These are phyloP conservation scores for Ictalurus punctatus DNA, from an alignment of 2,113 vertebrate genomes.

Conservation along the genomic window DNA sequence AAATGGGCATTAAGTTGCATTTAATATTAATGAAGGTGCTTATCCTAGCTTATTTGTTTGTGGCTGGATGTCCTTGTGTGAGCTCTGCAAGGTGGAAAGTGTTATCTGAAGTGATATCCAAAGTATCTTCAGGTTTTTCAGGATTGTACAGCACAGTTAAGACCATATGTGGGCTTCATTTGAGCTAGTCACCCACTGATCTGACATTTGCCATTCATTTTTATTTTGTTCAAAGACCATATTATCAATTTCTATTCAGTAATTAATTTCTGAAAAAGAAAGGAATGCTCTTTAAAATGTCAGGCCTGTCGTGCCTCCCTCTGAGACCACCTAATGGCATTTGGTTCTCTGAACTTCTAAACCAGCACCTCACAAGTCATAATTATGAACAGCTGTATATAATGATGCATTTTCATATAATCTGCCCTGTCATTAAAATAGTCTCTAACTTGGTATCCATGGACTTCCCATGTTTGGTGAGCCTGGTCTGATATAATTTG, in stretches of 20 bases:
- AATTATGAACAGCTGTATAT: conserved; percentile 6
- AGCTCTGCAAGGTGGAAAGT: background rate
- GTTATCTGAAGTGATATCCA: background rate
- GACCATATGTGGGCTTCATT: background rate
- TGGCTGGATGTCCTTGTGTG: background rate
- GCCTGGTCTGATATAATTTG: background rate
- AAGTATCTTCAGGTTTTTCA: background rate
- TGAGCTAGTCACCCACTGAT: background rate
- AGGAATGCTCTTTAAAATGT: conserved; percentile 18
- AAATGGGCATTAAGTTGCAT: background rate
- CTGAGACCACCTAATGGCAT: background rate
- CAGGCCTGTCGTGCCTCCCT: background rate
- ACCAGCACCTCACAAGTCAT: background rate
- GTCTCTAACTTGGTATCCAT: background rate
- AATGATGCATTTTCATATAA: background rate
- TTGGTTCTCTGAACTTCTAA: background rate
- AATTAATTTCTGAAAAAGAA: conserved; percentile 1
- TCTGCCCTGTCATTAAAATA: background rate
- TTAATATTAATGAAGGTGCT: background rate
- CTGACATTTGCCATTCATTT: background rate
- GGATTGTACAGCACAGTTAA: background rate
- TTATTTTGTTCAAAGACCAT: background rate
- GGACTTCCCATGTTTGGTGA: background rate
- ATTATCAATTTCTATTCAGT: background rate
- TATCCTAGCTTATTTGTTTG: background rate